phyloP scores from a whole-genome alignment of 2,113 vertebrate genomes.

The Forbesichthys papilliferus region DNA sequence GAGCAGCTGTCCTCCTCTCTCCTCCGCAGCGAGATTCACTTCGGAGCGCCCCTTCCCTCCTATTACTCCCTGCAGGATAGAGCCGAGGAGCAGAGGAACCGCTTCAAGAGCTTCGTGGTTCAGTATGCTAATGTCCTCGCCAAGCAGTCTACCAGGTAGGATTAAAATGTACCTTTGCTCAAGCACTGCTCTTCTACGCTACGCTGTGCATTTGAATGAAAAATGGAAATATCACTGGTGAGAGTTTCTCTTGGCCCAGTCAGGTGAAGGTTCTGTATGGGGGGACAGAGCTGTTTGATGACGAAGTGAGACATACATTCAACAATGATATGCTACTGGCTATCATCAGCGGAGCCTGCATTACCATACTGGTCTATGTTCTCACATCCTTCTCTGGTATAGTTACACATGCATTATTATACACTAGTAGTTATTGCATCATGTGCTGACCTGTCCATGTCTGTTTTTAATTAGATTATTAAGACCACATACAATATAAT shows the following conservation, averaged over 20 bases:
- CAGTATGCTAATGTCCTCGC: slow-evolving; percentile 90
- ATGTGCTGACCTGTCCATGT: too few relatives aligned
- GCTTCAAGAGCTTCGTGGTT: slow-evolving; percentile 92
- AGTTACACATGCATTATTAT: not conserved
- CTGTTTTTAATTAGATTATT: too few relatives aligned
- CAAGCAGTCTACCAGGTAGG: slow-evolving; percentile 89
- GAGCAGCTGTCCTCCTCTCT: slow-evolving; percentile 90
- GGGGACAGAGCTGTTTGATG: slow-evolving; percentile 94
- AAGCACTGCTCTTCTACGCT: not conserved
- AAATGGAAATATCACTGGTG: not conserved
- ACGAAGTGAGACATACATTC: slow-evolving; percentile 95
- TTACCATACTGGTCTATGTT: slow-evolving; percentile 88
- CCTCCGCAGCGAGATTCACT: slow-evolving; percentile 92
- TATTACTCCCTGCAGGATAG: slow-evolving; percentile 92
- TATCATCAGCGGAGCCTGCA: slow-evolving; percentile 92
- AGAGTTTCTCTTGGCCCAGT: slow-evolving; percentile 64
- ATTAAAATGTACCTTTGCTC: not conserved
- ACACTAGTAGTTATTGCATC: too few relatives aligned
- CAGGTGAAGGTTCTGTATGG: slow-evolving; percentile 96
- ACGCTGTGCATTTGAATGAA: not conserved
- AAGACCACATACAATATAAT: too few relatives aligned
- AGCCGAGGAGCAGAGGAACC: slow-evolving; percentile 86
- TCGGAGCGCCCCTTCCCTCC: slow-evolving; percentile 89
- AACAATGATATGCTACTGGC: slow-evolving; percentile 96
- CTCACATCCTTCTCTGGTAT: slow-evolving; percentile 96